Evolutionary conservation across 2,797 vertebrate species (phyloP).

Genomic region (Gambusia yucatana): DNA sequence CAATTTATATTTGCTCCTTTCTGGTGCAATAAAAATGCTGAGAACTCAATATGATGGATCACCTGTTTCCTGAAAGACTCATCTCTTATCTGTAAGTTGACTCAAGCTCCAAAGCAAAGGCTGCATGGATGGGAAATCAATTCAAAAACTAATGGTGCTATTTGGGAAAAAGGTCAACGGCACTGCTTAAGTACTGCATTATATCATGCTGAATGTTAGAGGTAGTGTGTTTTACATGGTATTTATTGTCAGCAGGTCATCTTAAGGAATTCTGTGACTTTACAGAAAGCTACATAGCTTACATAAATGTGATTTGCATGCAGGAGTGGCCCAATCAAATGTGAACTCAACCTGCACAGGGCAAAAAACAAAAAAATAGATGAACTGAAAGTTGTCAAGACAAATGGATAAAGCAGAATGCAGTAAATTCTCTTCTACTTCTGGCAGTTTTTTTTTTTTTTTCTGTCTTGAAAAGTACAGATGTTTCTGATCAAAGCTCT

Average conservation of each 20-base stretch:
- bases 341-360: not conserved
- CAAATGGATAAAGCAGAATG: constrained; percentile 40
- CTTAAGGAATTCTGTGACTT: not conserved
- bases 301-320: not conserved
- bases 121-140: constrained; percentile 28
- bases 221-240: not conserved
- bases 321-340: not conserved
- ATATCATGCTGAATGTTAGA: not conserved
- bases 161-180: constrained; percentile 25
- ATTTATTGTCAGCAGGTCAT: constrained; percentile 4
- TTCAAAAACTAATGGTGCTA: constrained; percentile 24
- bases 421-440: constrained; percentile 27
- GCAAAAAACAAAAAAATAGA: constrained; percentile 2
- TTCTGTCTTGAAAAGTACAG: constrained; percentile 43
- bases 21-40: not conserved
- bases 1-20: constrained; percentile 28
- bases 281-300: not conserved
- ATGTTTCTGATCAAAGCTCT: constrained; percentile 75
- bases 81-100: constrained; percentile 12
- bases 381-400: constrained; percentile 20
- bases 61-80: constrained; percentile 3
- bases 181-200: constrained; percentile 11
- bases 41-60: constrained; percentile 30
- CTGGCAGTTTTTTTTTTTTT: constrained; percentile 18
- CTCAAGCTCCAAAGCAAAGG: constrained; percentile 17